Base-by-base conservation (phyloP, 2,113 vertebrate genomes). In the Stercorarius parasiticus region DNA sequence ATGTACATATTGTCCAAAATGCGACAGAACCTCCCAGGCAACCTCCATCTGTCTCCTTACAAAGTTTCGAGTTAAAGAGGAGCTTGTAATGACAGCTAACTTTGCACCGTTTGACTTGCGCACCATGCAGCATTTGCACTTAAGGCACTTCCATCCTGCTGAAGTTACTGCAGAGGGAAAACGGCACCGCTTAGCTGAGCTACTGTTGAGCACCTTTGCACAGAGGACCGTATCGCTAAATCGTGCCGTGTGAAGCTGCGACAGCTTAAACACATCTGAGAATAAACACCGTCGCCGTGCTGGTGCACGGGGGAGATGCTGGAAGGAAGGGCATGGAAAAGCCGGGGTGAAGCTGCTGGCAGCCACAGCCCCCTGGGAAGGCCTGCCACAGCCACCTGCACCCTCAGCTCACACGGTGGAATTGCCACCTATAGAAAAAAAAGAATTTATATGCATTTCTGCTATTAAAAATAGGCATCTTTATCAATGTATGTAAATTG, bases 381-480 rank as follows among this genome's bases (percentile, higher is more conserved):
- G 45, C 22, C 29, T 6, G 2, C 50, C 29, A 38, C 29, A 38
- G 65, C 76, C 91, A 82, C 71, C 91, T 94, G 79, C 78, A 55
- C 34, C 10, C 2, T 16, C 62, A 76, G 52, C 34, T 67, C 21
- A 64, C 56, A 13, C 0, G 0, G 13, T 55, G 29, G 50, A 85
- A 82, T 32, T 88, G 38, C 55, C 74, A 91, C 43, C 88, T 80
- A n/a, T 20, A 62, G 43, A 53, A 78, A 58, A 78, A 66, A 64
- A 72, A 64, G 21, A 69, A 2, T 8, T 30, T 49, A 13, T 42
- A 40, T 49, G 71, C 50, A 27, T 55, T 93, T 95, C 55, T 93
- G 55, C 72, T 86, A 77, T 91, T 95, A 96, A 96, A 97, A 93
- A 88, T 91, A 94, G 78, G 64, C 84, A 72, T 88, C 53, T 96